Conservation (phyloP, 2,797 vertebrate genomes). For the Lates japonicus region DNA sequence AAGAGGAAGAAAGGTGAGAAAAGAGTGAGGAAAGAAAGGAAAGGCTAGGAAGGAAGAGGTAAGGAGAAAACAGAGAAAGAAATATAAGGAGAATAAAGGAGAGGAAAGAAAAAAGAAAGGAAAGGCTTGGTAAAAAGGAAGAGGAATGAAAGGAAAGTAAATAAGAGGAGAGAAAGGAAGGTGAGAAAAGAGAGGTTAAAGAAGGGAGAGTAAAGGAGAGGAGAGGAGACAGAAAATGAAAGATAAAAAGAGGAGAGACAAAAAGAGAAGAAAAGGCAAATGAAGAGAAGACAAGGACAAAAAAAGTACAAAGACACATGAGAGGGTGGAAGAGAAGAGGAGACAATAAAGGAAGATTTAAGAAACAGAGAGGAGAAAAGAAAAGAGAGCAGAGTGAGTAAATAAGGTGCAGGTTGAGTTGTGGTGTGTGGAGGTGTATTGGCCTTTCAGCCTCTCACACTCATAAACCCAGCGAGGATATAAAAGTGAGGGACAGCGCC, state of each 20-base stretch:
- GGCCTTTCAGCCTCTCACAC: constrained; percentile 39
- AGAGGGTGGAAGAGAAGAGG: neutral
- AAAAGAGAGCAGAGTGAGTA: neutral
- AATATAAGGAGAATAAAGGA: neutral
- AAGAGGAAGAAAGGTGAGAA: too few relatives aligned
- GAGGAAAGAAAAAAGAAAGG: too few relatives aligned
- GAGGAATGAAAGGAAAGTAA: too few relatives aligned
- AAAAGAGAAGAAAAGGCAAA: too few relatives aligned
- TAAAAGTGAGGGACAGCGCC: constrained; percentile 57
- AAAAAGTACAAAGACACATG: neutral
- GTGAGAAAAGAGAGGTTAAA: too few relatives aligned
- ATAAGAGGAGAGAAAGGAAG: too few relatives aligned
- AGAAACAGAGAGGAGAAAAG: neutral
- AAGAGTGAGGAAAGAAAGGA: neutral
- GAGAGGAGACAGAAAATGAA: neutral
- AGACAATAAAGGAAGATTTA: constrained; percentile 8
- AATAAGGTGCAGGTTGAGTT: constrained; percentile 9
- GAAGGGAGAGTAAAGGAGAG: too few relatives aligned
- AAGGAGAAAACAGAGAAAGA: too few relatives aligned
- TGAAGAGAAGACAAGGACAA: too few relatives aligned
- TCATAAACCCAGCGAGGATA: constrained; percentile 44
- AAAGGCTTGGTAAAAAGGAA: neutral
- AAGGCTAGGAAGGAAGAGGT: too few relatives aligned
- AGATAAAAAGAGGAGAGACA: neutral
- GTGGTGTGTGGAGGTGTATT: constrained; percentile 30